Percentiles rank a stretch among this genome's conserved stretches.
Evolutionary conservation across 2,888 invertebrate genomes (phyloP).

Genomic region (Beris morrisii): DNA sequence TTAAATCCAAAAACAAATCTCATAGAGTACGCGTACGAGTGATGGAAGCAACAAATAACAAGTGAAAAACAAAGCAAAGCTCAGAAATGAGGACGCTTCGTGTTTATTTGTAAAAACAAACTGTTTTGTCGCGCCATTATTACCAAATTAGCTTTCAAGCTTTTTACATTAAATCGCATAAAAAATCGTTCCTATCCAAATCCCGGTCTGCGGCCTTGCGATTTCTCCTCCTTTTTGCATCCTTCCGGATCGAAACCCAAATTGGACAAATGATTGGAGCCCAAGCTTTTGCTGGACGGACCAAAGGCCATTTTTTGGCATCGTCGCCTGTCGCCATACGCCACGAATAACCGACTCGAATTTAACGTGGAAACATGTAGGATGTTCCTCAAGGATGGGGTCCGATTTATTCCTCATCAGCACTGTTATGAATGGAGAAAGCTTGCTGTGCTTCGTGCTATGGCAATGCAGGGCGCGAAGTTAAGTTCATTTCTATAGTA

Average conservation of each 20-base stretch:
- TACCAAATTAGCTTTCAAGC: constrained; percentile 34
- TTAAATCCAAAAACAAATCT: constrained; percentile 21
- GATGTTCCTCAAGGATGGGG: constrained; percentile 1
- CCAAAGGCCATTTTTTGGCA: too few species aligned
- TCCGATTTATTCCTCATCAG: constrained; percentile 6
- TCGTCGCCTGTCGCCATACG: too few species aligned
- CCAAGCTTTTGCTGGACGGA: constrained; percentile 8
- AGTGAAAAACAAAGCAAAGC: not conserved
- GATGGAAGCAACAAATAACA: constrained; percentile 33
- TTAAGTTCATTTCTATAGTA: not conserved
- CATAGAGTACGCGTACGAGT: constrained; percentile 21
- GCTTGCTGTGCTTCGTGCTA: not conserved
- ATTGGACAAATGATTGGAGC: constrained; percentile 23
- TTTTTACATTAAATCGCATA: constrained; percentile 26
- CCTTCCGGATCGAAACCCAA: constrained; percentile 12
- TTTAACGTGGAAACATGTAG: not conserved
- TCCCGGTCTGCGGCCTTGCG: not conserved
- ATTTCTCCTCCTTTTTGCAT: too few species aligned
- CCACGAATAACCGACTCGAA: too few species aligned
- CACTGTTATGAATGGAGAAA: constrained; percentile 22
- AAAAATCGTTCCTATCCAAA: constrained; percentile 19
- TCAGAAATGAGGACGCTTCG: constrained; percentile 9
- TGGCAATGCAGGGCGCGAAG: not conserved
- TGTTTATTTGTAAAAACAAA: constrained; percentile 35
- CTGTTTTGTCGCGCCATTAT: constrained; percentile 39